Evolutionary conservation across 2,113 vertebrate species (phyloP).

Genomic region (Guaruba guarouba): DNA sequence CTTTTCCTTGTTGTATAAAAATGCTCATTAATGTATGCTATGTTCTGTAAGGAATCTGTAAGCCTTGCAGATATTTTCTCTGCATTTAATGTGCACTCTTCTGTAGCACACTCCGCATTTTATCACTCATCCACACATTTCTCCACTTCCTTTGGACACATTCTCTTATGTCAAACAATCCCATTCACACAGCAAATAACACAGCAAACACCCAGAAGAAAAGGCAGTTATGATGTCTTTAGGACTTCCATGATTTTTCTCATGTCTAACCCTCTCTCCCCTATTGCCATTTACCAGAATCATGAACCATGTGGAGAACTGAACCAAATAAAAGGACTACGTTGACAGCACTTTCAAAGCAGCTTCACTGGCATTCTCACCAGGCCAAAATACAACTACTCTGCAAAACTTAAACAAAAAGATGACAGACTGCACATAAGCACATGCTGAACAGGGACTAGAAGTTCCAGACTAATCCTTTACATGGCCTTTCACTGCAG

Average conservation of each 20-base stretch:
- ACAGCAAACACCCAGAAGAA: neutral
- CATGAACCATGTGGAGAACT: neutral
- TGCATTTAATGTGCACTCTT: neutral
- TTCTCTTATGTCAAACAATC: neutral
- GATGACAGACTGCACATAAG: neutral
- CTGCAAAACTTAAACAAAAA: conserved; percentile 11
- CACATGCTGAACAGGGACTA: neutral
- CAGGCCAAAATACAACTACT: neutral
- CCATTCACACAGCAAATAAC: neutral
- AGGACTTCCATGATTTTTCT: neutral
- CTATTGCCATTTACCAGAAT: neutral
- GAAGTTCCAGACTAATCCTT: neutral
- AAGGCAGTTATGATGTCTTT: neutral
- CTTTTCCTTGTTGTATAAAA: neutral
- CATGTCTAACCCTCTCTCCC: neutral
- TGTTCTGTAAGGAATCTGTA: neutral
- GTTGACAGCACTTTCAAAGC: neutral
- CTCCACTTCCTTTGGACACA: neutral
- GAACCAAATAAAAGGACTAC: conserved; percentile 7
- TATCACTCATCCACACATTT: neutral
- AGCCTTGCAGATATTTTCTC: neutral
- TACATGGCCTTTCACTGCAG: neutral
- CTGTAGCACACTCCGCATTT: neutral
- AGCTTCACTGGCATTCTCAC: neutral
- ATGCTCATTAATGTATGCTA: neutral